Percentiles rank a stretch among this genome's conserved stretches.
phyloP scores from a whole-genome alignment of 2,113 vertebrate species.

The Oncorhynchus kisutch region DNA sequence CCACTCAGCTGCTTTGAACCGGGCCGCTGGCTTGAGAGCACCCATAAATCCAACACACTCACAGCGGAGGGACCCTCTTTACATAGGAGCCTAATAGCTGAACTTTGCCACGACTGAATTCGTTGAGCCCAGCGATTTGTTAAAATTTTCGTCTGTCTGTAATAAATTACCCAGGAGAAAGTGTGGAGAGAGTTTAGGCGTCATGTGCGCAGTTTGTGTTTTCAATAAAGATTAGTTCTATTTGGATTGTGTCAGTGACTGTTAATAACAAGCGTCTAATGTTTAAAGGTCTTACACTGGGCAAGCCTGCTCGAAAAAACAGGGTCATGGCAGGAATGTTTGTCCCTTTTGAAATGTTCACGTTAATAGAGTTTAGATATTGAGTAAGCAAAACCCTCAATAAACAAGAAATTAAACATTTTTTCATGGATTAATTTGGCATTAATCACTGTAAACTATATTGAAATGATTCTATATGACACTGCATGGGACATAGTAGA shows the following conservation, averaged over 20 bases:
- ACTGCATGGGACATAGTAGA: slow-evolving; percentile 21
- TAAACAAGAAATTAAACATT: slow-evolving; percentile 20
- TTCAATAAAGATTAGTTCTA: slow-evolving; percentile 77
- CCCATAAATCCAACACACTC: slow-evolving; percentile 88
- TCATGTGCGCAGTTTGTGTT: slow-evolving; percentile 64
- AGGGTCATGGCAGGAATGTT: slow-evolving; percentile 38
- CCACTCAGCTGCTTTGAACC: slow-evolving; percentile 64
- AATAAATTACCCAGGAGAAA: slow-evolving; percentile 83
- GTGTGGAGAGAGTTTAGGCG: slow-evolving; percentile 56
- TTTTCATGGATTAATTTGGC: neutral
- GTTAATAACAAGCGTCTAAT: slow-evolving; percentile 47
- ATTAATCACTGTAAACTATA: slow-evolving; percentile 41
- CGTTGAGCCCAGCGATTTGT: slow-evolving; percentile 95
- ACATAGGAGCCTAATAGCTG: slow-evolving; percentile 94
- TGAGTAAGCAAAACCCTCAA: slow-evolving; percentile 26
- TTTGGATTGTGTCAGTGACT: slow-evolving; percentile 77
- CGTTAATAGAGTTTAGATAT: slow-evolving; percentile 31
- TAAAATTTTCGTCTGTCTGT: slow-evolving; percentile 82
- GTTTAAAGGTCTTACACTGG: slow-evolving; percentile 34
- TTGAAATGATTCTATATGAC: slow-evolving; percentile 34
- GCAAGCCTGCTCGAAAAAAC: slow-evolving; percentile 48
- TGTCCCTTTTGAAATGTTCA: slow-evolving; percentile 45
- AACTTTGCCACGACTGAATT: slow-evolving; percentile 95
- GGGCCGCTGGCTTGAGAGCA: slow-evolving; percentile 71
- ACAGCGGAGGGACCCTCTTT: slow-evolving; percentile 77